Conservation (phyloP, 2,888 invertebrate species). For the Leucozona laternaria region DNA sequence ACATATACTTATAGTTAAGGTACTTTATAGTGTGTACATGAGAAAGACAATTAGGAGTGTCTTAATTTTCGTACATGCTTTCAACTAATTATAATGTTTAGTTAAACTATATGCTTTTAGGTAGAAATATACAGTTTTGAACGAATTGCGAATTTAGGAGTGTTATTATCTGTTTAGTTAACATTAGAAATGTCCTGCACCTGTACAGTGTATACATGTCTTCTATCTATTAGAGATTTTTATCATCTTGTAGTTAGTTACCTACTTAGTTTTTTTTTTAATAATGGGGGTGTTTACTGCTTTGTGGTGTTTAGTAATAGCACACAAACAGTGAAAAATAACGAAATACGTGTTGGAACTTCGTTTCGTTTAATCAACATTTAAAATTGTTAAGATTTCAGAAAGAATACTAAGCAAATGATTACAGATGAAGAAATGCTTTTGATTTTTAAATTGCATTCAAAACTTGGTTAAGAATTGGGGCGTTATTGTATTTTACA, state of each 20-base stretch:
- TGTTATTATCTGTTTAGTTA: slow-evolving; percentile 12
- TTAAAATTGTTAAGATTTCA: no score
- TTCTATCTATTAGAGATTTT: background rate
- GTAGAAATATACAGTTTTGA: background rate
- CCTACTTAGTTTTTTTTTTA: background rate
- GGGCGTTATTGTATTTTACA: no score
- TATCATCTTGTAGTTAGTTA: background rate
- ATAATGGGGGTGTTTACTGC: background rate
- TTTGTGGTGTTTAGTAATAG: no score
- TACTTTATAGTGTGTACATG: background rate
- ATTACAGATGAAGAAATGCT: no score
- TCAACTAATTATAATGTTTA: slow-evolving; percentile 26
- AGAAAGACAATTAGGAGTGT: slow-evolving; percentile 8
- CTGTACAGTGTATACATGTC: no score
- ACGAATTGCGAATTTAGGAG: background rate
- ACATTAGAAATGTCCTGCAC: background rate
- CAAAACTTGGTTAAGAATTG: no score
- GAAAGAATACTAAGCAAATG: no score
- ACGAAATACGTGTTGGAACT: no score
- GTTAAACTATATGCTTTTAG: slow-evolving; percentile 1
- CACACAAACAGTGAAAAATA: no score
- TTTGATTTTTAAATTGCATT: no score
- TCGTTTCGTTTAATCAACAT: no score
- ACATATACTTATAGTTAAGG: no score
- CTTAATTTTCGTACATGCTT: slow-evolving; percentile 15